A percentile compares a stretch with the other conserved stretches of the same genome.
Conservation (phyloP, 2,888 invertebrate genomes). For the Steinernema scapterisci region DNA sequence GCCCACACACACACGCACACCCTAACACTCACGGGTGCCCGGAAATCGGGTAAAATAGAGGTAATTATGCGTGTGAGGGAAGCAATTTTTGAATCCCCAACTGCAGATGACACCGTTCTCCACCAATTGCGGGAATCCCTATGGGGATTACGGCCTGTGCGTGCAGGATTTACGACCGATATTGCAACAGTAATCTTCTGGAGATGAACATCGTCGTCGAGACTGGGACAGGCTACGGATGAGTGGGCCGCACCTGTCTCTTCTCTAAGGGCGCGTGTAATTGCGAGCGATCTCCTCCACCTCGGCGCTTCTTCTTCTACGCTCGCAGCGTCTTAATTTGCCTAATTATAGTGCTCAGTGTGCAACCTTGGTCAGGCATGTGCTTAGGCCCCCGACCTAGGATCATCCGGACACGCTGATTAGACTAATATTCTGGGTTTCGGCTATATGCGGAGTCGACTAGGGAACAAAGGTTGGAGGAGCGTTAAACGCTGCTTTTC, state of each 20-base stretch:
- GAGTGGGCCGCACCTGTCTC: constrained; percentile 14
- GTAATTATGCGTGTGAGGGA: background rate
- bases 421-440: background rate
- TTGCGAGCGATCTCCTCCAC: constrained; percentile 25
- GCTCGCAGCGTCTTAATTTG: constrained; percentile 22
- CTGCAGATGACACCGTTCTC: no score
- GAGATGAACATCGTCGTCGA: background rate
- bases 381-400: background rate
- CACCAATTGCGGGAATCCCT: no score
- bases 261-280: constrained; percentile 25
- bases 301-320: constrained; percentile 20
- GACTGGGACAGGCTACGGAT: background rate
- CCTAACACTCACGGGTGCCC: background rate
- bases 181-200: constrained; percentile 23
- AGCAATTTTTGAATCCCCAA: background rate
- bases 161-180: background rate
- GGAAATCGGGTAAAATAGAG: background rate
- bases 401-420: constrained; percentile 18
- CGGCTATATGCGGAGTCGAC: no score
- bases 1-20: background rate
- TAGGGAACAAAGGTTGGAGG: no score
- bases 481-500: no score
- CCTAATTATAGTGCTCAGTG: constrained; percentile 25
- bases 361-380: constrained; percentile 1
- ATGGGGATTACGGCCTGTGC: no score